Conservation (phyloP, 2,888 invertebrate species). For the Acleris literana region DNA sequence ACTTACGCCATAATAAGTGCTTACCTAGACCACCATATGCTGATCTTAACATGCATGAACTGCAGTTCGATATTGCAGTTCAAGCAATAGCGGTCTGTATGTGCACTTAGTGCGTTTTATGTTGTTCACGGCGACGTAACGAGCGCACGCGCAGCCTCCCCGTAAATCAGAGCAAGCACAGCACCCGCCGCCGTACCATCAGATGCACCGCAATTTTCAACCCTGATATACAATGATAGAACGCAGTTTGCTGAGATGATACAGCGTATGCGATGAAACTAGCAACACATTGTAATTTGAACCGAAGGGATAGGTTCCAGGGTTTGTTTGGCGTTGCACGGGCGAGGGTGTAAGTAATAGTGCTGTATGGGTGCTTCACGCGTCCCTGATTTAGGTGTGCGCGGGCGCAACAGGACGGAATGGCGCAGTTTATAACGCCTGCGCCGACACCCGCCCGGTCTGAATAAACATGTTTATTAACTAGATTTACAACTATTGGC, state of each 20-base stretch:
- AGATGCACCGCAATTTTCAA: conserved; percentile 3
- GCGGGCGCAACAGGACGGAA: conserved; percentile 30
- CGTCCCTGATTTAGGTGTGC: conserved; percentile 43
- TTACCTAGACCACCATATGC: too few relatives aligned
- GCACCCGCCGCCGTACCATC: neutral
- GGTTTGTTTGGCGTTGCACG: conserved; percentile 14
- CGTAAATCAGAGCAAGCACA: conserved; percentile 29
- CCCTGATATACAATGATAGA: conserved; percentile 13
- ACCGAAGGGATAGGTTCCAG: neutral
- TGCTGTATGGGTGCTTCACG: conserved; percentile 42
- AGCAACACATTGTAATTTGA: neutral
- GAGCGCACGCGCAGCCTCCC: conserved; percentile 32
- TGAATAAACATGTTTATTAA: conserved; percentile 37
- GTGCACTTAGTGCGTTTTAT: too few relatives aligned
- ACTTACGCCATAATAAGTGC: too few relatives aligned
- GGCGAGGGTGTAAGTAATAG: conserved; percentile 35
- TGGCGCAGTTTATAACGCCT: conserved; percentile 28
- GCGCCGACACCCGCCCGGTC: conserved; percentile 27
- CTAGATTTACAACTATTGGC: conserved; percentile 34
- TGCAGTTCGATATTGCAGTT: too few relatives aligned
- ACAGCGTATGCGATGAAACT: conserved; percentile 20
- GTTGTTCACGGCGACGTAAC: conserved; percentile 19
- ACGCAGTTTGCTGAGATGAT: conserved; percentile 15
- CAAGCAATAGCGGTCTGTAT: too few relatives aligned
- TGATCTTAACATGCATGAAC: too few relatives aligned